Conservation (phyloP, 2,888 invertebrate genomes). For the Halictus quadricinctus region DNA sequence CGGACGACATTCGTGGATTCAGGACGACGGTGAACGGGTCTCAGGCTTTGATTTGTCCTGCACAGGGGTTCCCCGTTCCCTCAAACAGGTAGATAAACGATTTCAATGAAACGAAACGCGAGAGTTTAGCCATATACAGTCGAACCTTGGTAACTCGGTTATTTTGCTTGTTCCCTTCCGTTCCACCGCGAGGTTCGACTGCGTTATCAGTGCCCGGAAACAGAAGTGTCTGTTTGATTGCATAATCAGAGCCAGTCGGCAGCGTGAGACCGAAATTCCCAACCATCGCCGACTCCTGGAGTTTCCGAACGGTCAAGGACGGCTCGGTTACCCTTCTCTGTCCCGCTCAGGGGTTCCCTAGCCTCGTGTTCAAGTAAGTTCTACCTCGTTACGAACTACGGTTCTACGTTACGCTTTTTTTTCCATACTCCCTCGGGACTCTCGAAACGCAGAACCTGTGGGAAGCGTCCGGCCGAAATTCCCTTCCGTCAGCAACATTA, state of each 20-base stretch:
- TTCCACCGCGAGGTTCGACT: not conserved
- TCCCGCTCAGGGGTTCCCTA: conserved; percentile 88
- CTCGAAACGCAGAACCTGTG: conserved; percentile 82
- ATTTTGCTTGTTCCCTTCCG: not conserved
- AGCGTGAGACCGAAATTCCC: conserved; percentile 85
- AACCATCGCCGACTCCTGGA: conserved; percentile 78
- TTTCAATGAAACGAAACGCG: not conserved
- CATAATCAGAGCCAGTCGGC: conserved; percentile 84
- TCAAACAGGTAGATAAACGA: conserved; percentile 80
- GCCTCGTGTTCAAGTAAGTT: conserved; percentile 85
- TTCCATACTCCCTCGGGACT: conserved; percentile 19
- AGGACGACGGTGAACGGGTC: conserved; percentile 83
- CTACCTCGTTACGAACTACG: conserved; percentile 28
- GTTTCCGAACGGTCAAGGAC: conserved; percentile 75
- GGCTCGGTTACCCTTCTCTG: conserved; percentile 86
- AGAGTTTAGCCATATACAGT: not conserved
- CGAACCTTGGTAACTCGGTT: not conserved
- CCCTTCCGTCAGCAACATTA: conserved; percentile 80
- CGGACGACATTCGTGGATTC: conserved; percentile 86
- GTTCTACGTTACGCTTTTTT: conserved; percentile 31
- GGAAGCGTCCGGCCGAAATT: conserved; percentile 86
- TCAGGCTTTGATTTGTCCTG: conserved; percentile 87
- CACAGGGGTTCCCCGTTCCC: conserved; percentile 89
- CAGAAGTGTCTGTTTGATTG: conserved; percentile 35
- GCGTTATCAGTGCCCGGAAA: not conserved